These are phyloP conservation scores for Tenthredo distinguenda DNA, from an alignment of 2,888 invertebrate genomes.

Conservation along the genomic window DNA sequence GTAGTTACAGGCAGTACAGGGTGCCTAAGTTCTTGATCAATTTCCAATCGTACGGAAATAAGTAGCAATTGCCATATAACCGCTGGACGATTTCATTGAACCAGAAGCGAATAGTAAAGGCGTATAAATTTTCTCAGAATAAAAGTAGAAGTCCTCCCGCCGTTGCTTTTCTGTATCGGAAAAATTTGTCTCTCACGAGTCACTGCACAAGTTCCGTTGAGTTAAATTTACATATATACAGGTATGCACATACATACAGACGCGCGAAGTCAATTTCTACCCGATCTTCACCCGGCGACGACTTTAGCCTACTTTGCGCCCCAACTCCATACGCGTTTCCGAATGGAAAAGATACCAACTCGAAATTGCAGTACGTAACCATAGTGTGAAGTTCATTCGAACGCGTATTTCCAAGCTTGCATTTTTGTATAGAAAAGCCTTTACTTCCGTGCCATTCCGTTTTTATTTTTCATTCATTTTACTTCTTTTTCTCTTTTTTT, in stretches of 20 bases:
- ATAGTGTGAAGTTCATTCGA: not conserved
- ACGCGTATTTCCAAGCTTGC: not conserved
- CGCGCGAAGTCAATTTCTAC: slow-evolving; percentile 6
- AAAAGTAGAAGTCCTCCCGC: not conserved
- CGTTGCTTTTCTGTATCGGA: slow-evolving; percentile 16
- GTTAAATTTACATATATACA: slow-evolving; percentile 11
- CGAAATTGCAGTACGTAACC: not conserved
- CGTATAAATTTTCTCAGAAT: not conserved
- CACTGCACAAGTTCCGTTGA: slow-evolving; percentile 23
- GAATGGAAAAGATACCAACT: slow-evolving; percentile 20
- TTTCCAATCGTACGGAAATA: not conserved
- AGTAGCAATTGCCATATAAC: not conserved
- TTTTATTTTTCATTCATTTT: not conserved
- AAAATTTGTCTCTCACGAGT: slow-evolving; percentile 37
- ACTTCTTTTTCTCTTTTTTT: not conserved
- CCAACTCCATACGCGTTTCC: slow-evolving; percentile 34
- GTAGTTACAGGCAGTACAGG: not conserved
- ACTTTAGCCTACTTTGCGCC: slow-evolving; percentile 41
- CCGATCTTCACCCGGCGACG: not conserved
- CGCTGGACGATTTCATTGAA: slow-evolving; percentile 20
- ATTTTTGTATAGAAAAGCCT: not conserved
- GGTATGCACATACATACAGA: not conserved
- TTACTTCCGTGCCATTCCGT: not conserved
- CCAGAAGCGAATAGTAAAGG: not conserved
- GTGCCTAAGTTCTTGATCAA: slow-evolving; percentile 8